phyloP scores from a whole-genome alignment of 2,797 vertebrate species.

The Oophaga sylvatica region DNA sequence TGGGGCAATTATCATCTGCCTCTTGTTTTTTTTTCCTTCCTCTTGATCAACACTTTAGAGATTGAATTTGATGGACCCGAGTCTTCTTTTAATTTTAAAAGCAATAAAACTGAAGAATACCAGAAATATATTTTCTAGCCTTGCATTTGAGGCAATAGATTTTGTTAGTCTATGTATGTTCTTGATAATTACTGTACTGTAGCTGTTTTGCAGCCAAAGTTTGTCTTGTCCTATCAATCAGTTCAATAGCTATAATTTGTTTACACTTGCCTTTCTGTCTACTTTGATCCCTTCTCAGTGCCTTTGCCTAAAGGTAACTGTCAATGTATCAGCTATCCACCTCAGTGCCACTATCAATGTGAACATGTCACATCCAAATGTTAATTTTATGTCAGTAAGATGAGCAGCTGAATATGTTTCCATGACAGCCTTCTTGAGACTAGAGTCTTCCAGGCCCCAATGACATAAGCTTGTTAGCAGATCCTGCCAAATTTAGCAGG shows the following conservation, averaged over 20 bases:
- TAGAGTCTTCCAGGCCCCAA: background rate
- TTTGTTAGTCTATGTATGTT: background rate
- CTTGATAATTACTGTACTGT: background rate
- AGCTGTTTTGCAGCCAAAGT: background rate
- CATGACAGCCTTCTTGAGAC: background rate
- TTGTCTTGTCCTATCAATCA: background rate
- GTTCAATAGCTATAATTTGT: background rate
- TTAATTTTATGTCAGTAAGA: background rate
- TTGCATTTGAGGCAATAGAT: too few relatives aligned
- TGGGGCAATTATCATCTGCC: too few relatives aligned
- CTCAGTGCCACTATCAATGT: background rate
- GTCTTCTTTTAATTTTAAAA: too few relatives aligned
- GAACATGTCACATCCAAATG: background rate
- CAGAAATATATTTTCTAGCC: too few relatives aligned
- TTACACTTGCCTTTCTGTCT: background rate
- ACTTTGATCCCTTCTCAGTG: conserved; percentile 1
- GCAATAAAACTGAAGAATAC: too few relatives aligned
- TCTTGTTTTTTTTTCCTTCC: too few relatives aligned
- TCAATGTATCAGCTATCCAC: background rate
- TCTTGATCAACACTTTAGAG: too few relatives aligned
- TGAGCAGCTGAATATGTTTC: conserved; percentile 1
- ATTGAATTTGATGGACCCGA: too few relatives aligned
- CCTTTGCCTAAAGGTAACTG: background rate
- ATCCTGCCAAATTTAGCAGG: background rate
- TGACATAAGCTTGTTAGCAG: background rate